Evolutionary conservation across 2,797 vertebrate species (phyloP), one percentile per base, ranked within the genome.

Genomic region (Poeciliopsis turneri): DNA sequence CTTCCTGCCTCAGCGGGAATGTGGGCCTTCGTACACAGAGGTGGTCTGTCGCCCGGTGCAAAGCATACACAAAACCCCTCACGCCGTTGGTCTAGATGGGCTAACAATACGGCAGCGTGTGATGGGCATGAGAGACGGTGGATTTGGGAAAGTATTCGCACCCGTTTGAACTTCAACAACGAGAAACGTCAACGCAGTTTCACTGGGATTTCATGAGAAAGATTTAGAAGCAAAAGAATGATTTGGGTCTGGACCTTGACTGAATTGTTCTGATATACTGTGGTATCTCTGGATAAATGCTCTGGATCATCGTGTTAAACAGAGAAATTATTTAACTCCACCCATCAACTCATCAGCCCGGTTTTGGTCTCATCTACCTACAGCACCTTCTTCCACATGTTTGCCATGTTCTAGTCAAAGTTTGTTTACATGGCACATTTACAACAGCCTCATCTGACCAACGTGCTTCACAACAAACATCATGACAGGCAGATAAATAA

Each of bases 1-100:
- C 83, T 86, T 81, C 79, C 69, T 77, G 75, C 70, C 80, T 82
- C 79, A 59, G 85, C 80, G 85, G 88, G 92, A 90, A 92, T 87
- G 84, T 84, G 33, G 88, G 85, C 77, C 72, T 86, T 88, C 57
- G 81, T 80, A 78, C 85, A 87, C 76, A 87, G 81, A 82, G 77
- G 77, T 83, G 43, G 55, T 81, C 82, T 80, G 73, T 69, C 71
- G 64, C 76, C 82, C 51, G 80, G 5, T 75, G 45, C 46, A 77
- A n/a, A 80, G 47, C 4, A 16, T 75, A 61, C 33, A 30, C 49
- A 47, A 78, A 79, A 79, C 45, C 77, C 77, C 51, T 20, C 72
- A n/a, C 13, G 46, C 43, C 64, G 25, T 45, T 77, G 74, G 75
- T 66, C 55, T 79, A 36, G 51, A 82, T 66, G 53, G 53, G 79